These are phyloP conservation scores for Epistrophe grossulariae DNA, from an alignment of 2,888 invertebrate species.

Conservation along the genomic window DNA sequence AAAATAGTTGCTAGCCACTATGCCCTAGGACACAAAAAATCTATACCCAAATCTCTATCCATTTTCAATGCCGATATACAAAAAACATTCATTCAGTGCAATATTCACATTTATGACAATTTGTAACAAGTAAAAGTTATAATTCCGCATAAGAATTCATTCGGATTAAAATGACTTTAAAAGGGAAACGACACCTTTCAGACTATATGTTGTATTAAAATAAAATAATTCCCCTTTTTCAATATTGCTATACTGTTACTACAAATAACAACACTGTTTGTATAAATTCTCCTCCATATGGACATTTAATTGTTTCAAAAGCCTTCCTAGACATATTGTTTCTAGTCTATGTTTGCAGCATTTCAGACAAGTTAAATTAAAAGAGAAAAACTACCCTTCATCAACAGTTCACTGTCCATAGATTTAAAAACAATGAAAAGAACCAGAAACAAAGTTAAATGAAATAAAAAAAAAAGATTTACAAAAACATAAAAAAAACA, in stretches of 20 bases:
- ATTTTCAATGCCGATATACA: too few relatives aligned
- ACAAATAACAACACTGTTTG: neutral
- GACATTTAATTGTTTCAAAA: conserved; percentile 17
- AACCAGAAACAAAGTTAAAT: conserved; percentile 69
- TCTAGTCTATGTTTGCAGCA: neutral
- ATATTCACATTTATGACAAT: too few relatives aligned
- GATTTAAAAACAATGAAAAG: conserved; percentile 61
- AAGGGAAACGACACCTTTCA: too few relatives aligned
- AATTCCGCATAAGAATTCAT: too few relatives aligned
- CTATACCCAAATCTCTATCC: too few relatives aligned
- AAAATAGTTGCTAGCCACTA: too few relatives aligned
- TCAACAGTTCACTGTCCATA: conserved; percentile 63
- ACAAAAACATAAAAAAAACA: conserved; percentile 65
- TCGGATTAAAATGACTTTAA: too few relatives aligned
- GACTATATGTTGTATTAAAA: too few relatives aligned
- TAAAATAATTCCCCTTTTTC: neutral
- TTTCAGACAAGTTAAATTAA: conserved; percentile 32
- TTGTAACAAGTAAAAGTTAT: too few relatives aligned
- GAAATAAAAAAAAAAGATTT: conserved; percentile 55
- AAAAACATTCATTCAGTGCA: too few relatives aligned
- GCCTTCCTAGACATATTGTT: neutral
- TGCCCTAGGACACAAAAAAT: too few relatives aligned
- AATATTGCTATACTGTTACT: neutral
- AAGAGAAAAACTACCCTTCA: conserved; percentile 49
- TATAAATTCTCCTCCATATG: conserved; percentile 5